Base-by-base conservation (phyloP, 2,888 invertebrate species). In the Napeogenes sylphis region DNA sequence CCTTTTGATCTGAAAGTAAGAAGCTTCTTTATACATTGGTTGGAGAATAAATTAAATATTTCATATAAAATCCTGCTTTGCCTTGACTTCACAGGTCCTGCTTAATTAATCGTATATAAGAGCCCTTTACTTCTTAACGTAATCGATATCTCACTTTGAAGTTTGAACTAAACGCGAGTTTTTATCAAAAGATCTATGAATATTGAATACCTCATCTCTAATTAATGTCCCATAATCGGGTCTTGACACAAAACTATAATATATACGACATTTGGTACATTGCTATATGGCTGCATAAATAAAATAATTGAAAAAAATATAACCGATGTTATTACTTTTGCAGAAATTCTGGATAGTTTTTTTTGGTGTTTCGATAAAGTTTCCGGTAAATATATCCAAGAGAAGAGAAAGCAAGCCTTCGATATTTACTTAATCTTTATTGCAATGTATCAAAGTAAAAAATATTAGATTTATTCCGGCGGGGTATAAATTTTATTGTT, bases 131-230 rank as follows among this genome's bases (percentile, higher is more conserved):
- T 65, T 55, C 55, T 64, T 46, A 59, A 51, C 45, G 66, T 62
- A 62, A 58, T 63, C 55, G 55, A 67, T 60, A 62, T 59, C 56
- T 59, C 51, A 71, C 73, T 75, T 72, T 73, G 72, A 66, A 71
- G 72, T 75, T 72, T 73, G 72, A 66, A 68, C 69, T 71, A 70
- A 73, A 72, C 71, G 73, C 68, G 69, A 70, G 68, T 72, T 66
- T 71, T 72, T 69, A 74, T 78, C 76, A 81, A 82, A 51, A 83
- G 78, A 72, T 63, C 72, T 67, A 84, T 87, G 87, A 87, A 88
- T 87, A 88, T 87, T 87, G 74, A 88, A 76, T 70, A 71, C 75
- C 80, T 81, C 76, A 74, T 76, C 70, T 42, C 77, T 83, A 83
- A 83, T 82, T 82, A 82, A 79, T 84, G 79, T 75, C 75, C 72